Conservation (phyloP, 2,888 invertebrate genomes). For the Deroplatys truncata region DNA sequence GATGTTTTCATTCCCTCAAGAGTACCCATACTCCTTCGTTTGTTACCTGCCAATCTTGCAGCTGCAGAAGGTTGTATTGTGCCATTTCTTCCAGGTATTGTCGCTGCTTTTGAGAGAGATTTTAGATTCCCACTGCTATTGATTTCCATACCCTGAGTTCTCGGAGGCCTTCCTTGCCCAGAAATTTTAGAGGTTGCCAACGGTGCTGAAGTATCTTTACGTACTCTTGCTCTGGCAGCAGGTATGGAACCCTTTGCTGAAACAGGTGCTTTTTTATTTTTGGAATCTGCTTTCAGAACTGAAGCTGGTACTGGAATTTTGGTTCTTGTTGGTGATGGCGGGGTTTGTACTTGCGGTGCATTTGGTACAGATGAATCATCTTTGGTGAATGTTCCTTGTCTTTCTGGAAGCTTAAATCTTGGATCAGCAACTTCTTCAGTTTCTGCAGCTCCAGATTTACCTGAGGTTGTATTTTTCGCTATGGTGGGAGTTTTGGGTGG, state of each 20-base stretch:
- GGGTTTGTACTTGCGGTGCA: slow-evolving; percentile 38
- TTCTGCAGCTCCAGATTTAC: background rate
- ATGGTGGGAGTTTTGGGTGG: slow-evolving; percentile 6
- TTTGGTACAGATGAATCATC: slow-evolving; percentile 57
- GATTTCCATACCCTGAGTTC: background rate
- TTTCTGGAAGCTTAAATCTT: slow-evolving; percentile 57
- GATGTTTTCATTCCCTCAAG: slow-evolving; percentile 30
- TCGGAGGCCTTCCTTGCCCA: background rate
- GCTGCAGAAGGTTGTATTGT: slow-evolving; percentile 13
- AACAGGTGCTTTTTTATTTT: slow-evolving; percentile 27
- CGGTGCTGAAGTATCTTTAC: slow-evolving; percentile 12
- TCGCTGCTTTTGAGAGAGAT: background rate
- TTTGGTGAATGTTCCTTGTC: slow-evolving; percentile 91
- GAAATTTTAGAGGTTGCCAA: background rate
- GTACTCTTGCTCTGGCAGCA: background rate
- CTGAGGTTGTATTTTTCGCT: slow-evolving; percentile 11
- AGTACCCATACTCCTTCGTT: slow-evolving; percentile 1
- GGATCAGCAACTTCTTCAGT: slow-evolving; percentile 27
- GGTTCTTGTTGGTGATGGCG: slow-evolving; percentile 39
- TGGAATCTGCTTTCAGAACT: slow-evolving; percentile 26
- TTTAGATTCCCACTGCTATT: background rate
- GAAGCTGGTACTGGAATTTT: slow-evolving; percentile 31
- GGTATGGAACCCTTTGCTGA: slow-evolving; percentile 27
- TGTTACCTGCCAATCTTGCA: slow-evolving; percentile 28
- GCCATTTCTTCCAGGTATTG: slow-evolving; percentile 22